Evolutionary conservation across 2,888 invertebrate genomes (phyloP).

Genomic region (Chrysolina oricalcia): DNA sequence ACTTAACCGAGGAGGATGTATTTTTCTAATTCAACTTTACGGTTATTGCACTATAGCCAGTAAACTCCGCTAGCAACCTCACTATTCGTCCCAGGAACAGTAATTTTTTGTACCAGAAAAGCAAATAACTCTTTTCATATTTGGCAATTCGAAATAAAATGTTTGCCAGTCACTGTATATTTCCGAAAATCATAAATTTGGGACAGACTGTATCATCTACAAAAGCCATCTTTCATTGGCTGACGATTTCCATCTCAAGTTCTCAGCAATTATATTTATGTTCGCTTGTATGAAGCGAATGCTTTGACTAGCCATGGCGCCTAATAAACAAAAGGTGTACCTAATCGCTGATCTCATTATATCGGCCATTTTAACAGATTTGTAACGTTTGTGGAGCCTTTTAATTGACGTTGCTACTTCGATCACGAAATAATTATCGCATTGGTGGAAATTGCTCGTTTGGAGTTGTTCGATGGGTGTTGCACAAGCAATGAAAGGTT

Average conservation of each 20-base stretch:
- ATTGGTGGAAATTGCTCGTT: not conserved
- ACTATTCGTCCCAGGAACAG: not conserved
- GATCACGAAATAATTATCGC: not conserved
- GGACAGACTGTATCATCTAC: too few species aligned
- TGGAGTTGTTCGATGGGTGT: not conserved
- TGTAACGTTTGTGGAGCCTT: slow-evolving; percentile 45
- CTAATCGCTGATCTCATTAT: slow-evolving; percentile 46
- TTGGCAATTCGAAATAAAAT: too few species aligned
- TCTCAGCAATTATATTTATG: not conserved
- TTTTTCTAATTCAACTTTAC: too few species aligned
- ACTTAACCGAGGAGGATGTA: too few species aligned
- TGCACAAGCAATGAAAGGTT: not conserved
- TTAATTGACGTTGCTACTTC: slow-evolving; percentile 46
- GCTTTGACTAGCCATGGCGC: not conserved
- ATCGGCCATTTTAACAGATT: slow-evolving; percentile 42
- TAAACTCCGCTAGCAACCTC: too few species aligned
- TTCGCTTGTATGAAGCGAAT: not conserved
- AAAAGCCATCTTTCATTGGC: not conserved
- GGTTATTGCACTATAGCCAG: too few species aligned
- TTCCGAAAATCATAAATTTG: too few species aligned
- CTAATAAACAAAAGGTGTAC: slow-evolving; percentile 35
- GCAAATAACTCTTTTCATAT: too few species aligned
- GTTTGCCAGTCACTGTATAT: too few species aligned
- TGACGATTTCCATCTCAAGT: not conserved
- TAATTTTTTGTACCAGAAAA: not conserved